A percentile compares a stretch with the other conserved stretches of the same genome.
These are phyloP conservation scores for Nettapus auritus DNA, from an alignment of 2,113 vertebrate species.

Conservation along the genomic window DNA sequence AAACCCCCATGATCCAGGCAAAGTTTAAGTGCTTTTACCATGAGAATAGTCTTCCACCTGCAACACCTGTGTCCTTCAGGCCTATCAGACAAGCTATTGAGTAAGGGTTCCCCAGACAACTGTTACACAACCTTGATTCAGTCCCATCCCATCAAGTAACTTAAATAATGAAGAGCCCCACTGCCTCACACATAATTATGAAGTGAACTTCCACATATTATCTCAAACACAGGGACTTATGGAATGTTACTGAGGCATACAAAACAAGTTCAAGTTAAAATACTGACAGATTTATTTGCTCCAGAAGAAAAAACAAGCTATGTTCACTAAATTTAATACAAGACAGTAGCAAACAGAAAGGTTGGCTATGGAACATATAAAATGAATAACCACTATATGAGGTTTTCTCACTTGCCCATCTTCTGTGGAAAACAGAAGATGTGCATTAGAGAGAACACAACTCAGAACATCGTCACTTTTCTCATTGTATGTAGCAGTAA, in stretches of 20 bases:
- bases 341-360: neutral
- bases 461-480: neutral
- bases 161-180: neutral
- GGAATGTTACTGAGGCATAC: neutral
- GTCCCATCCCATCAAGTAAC: neutral
- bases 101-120: neutral
- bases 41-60: neutral
- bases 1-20: neutral
- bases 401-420: neutral
- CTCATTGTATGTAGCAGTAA: neutral
- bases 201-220: constrained; percentile 3
- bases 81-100: neutral
- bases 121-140: neutral
- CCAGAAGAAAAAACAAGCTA: neutral
- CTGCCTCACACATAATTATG: neutral
- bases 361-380: neutral
- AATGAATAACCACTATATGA: neutral
- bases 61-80: neutral
- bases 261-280: constrained; percentile 1
- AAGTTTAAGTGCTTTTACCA: neutral
- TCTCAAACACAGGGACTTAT: neutral
- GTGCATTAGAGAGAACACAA: neutral
- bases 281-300: constrained; percentile 16
- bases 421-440: neutral
- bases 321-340: neutral